These are phyloP conservation scores for Actinia equina DNA, from an alignment of 64 coral and sea anemone species.

Conservation along the genomic window DNA sequence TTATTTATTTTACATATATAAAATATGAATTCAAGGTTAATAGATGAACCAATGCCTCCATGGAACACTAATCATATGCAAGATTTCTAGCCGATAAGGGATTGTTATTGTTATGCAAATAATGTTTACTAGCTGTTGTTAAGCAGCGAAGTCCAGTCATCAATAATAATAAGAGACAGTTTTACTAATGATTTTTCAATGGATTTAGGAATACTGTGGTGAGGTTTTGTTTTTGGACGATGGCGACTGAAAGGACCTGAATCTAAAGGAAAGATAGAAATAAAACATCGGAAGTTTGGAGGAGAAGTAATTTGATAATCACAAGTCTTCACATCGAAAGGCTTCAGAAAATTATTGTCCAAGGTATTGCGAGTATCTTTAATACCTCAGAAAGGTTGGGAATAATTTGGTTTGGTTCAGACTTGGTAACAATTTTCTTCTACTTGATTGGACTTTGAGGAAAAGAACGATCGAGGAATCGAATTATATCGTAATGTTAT, in stretches of 20 bases:
- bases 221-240: not conserved
- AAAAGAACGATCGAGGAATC: not conserved
- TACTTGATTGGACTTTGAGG: not conserved
- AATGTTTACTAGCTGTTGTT: slow-evolving; percentile 3
- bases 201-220: not conserved
- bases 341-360: not conserved
- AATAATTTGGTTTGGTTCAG: too few relatives aligned
- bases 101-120: slow-evolving; percentile 23
- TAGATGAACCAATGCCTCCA: not conserved
- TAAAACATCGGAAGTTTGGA: not conserved
- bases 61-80: not conserved
- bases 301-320: not conserved
- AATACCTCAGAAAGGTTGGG: not conserved
- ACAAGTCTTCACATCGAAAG: not conserved
- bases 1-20: not conserved
- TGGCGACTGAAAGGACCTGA: not conserved
- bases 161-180: not conserved
- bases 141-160: not conserved
- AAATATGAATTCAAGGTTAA: not conserved
- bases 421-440: not conserved
- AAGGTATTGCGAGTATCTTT: too few relatives aligned
- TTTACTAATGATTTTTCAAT: not conserved
- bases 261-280: not conserved
- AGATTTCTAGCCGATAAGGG: not conserved
- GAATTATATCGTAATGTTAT: not conserved